phyloP scores from a whole-genome alignment of 2,797 vertebrate species.

The Darevskia nairensis region DNA sequence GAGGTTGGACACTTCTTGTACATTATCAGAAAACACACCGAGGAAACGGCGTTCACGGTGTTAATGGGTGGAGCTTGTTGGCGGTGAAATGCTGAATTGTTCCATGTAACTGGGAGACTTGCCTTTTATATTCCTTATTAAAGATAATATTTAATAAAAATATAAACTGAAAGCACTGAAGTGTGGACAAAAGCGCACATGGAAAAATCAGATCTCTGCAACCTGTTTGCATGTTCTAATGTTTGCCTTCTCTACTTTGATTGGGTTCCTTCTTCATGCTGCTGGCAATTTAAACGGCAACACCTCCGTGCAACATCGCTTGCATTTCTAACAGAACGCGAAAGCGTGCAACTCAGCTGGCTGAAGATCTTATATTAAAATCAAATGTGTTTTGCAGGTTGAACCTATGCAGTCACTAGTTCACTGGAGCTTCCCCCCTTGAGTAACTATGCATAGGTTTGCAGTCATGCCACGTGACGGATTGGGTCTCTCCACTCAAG shows the following conservation, averaged over 20 bases:
- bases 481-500: not conserved
- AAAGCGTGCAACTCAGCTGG: not conserved
- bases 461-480: not conserved
- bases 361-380: not conserved
- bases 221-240: too few species aligned
- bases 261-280: not conserved
- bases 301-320: not conserved
- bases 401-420: not conserved
- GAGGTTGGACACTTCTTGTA: not conserved
- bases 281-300: not conserved
- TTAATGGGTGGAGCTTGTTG: constrained; percentile 18
- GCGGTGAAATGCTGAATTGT: constrained; percentile 1
- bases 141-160: constrained; percentile 53
- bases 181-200: too few species aligned
- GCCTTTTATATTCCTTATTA: constrained; percentile 75
- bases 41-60: not conserved
- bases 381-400: not conserved
- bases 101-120: constrained; percentile 60
- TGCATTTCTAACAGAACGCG: not conserved
- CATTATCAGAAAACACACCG: not conserved
- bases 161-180: too few species aligned
- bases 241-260: not conserved
- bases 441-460: not conserved
- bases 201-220: too few species aligned
- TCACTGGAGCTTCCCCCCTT: not conserved